Evolutionary conservation across 2,113 vertebrate genomes (phyloP).

Genomic region (Callionymus lyra): DNA sequence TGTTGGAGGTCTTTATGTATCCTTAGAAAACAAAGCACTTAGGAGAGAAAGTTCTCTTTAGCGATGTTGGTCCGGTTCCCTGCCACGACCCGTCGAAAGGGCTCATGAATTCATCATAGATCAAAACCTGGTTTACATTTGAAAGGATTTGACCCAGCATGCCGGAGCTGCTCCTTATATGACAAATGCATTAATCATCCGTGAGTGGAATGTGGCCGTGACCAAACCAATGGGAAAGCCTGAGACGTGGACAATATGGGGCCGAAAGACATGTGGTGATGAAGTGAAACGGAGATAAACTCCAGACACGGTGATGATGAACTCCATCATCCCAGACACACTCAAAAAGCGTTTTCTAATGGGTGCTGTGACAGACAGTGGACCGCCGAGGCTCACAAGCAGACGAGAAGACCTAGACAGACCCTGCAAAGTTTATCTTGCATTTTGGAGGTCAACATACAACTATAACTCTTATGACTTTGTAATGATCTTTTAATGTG

Average conservation of each 20-base stretch:
- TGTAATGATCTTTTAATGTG: no score
- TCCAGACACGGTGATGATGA: conserved; percentile 1
- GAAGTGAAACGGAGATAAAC: conserved; percentile 7
- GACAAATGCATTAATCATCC: conserved; percentile 56
- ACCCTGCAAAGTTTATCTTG: no score
- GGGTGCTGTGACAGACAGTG: no score
- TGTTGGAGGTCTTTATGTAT: no score
- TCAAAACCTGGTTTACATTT: conserved; percentile 67
- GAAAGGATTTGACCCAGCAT: conserved; percentile 49
- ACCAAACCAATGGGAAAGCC: conserved; percentile 35
- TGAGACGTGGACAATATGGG: conserved; percentile 16
- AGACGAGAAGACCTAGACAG: no score
- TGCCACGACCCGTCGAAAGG: conserved; percentile 52
- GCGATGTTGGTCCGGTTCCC: conserved; percentile 13
- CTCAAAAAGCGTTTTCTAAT: no score
- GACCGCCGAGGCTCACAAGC: no score
- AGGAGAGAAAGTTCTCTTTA: conserved; percentile 7
- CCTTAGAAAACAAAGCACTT: conserved; percentile 12
- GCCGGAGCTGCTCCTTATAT: conserved; percentile 44
- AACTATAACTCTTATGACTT: no score
- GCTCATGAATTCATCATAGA: conserved; percentile 69
- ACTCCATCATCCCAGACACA: conserved; percentile 1
- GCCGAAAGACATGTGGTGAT: conserved; percentile 26
- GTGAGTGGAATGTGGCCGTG: conserved; percentile 39
- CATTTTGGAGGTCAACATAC: no score